These are phyloP conservation scores for Solen grandis DNA, from an alignment of 1,140 invertebrate species.

Conservation along the genomic window DNA sequence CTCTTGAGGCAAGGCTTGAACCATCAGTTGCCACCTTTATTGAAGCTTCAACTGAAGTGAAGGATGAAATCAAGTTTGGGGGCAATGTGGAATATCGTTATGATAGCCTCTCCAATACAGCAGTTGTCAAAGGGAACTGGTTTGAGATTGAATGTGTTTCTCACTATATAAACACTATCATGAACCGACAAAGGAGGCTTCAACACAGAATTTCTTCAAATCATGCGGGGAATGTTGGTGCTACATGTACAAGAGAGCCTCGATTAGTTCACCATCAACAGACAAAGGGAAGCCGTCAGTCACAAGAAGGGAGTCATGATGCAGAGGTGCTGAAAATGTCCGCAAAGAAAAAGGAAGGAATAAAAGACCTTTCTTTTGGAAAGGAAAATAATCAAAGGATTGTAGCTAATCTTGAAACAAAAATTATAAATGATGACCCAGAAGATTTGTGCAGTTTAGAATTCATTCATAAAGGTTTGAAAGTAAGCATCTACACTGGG, in stretches of 20 bases:
- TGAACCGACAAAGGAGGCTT: not conserved
- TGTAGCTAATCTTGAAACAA: too few species aligned
- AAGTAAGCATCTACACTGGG: slow-evolving; percentile 23
- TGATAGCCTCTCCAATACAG: not conserved
- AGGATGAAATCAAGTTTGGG: not conserved
- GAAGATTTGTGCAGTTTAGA: slow-evolving; percentile 20
- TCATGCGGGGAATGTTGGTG: too few species aligned
- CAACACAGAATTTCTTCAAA: not conserved
- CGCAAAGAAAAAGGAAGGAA: too few species aligned
- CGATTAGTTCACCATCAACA: too few species aligned
- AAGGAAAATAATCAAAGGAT: too few species aligned
- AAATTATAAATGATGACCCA: slow-evolving; percentile 1
- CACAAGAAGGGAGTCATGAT: too few species aligned
- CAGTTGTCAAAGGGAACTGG: slow-evolving; percentile 31
- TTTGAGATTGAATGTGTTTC: slow-evolving; percentile 43
- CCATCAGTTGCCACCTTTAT: slow-evolving; percentile 2
- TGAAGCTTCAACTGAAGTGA: slow-evolving; percentile 13
- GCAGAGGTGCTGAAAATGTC: too few species aligned
- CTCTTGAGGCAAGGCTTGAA: slow-evolving; percentile 25
- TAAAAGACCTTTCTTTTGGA: too few species aligned
- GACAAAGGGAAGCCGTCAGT: too few species aligned
- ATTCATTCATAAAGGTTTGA: slow-evolving; percentile 26
- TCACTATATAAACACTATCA: slow-evolving; percentile 8
- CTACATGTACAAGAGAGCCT: too few species aligned
- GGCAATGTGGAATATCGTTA: slow-evolving; percentile 1